phyloP scores from a whole-genome alignment of 2,113 vertebrate species.

The Rhagologus leucostigma region DNA sequence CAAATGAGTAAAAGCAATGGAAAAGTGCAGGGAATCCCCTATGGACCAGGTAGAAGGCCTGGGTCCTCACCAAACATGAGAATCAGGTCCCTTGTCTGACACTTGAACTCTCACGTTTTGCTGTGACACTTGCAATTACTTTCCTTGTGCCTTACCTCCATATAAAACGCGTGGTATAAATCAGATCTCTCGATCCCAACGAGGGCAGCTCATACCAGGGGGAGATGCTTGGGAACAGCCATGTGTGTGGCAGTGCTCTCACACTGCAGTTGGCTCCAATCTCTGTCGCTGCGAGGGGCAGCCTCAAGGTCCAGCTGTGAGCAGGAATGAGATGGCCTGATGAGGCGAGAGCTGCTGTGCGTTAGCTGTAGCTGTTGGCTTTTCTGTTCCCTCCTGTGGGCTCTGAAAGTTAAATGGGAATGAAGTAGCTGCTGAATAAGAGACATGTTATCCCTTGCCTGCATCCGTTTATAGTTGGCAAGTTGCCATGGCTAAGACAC shows the following conservation, averaged over 20 bases:
- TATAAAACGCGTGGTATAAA: accelerated
- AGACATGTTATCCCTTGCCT: background rate
- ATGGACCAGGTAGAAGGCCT: background rate
- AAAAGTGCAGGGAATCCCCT: background rate
- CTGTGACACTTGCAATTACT: background rate
- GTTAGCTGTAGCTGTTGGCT: background rate
- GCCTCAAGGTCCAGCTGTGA: background rate
- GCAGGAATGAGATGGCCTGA: background rate
- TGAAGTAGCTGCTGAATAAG: background rate
- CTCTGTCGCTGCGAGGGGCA: background rate
- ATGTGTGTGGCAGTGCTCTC: accelerated
- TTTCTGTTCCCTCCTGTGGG: slow-evolving; percentile 6
- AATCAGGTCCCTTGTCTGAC: background rate
- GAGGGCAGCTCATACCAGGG: accelerated
- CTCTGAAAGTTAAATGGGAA: slow-evolving; percentile 10
- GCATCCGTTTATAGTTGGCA: background rate
- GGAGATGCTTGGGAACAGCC: background rate
- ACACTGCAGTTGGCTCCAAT: background rate
- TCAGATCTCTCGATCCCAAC: accelerated
- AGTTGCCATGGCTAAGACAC: background rate
- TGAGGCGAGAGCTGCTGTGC: background rate
- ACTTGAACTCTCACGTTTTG: background rate
- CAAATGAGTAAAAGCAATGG: background rate
- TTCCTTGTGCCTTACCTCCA: background rate
- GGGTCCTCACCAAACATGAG: background rate